Conservation (phyloP, 2,113 vertebrate genomes). For the Podarcis muralis region DNA sequence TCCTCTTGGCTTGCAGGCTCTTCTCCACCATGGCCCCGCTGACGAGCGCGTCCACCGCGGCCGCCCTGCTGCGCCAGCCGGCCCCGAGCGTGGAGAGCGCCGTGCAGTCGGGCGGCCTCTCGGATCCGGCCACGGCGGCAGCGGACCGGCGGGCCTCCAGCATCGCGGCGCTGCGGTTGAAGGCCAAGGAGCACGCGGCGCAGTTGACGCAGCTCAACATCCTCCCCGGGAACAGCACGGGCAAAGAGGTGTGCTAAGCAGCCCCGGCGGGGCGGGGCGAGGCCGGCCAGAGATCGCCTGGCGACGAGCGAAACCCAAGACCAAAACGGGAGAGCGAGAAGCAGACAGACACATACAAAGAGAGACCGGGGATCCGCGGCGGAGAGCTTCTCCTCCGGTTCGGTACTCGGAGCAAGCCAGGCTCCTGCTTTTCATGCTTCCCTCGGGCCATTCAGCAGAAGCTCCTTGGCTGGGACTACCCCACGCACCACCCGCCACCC, state of each 20-base stretch:
- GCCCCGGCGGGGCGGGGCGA: background rate
- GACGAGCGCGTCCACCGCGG: slow-evolving; percentile 92
- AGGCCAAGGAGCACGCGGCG: slow-evolving; percentile 96
- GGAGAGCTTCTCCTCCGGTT: slow-evolving; percentile 42
- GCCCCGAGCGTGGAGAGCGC: slow-evolving; percentile 84
- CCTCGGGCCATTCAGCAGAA: slow-evolving; percentile 25
- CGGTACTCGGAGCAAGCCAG: slow-evolving; percentile 11
- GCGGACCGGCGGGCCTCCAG: slow-evolving; percentile 94
- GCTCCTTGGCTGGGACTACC: slow-evolving; percentile 61
- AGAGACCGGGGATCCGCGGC: slow-evolving; percentile 72
- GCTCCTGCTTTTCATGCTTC: slow-evolving; percentile 39
- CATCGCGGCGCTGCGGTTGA: slow-evolving; percentile 94
- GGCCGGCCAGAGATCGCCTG: background rate
- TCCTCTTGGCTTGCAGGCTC: slow-evolving; percentile 79
- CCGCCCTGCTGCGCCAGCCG: slow-evolving; percentile 89
- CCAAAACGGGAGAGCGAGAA: slow-evolving; percentile 64
- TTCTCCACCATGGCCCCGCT: slow-evolving; percentile 94
- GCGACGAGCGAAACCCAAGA: background rate
- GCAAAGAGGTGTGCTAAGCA: slow-evolving; percentile 98
- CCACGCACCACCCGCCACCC: slow-evolving; percentile 19
- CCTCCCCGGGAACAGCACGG: slow-evolving; percentile 88
- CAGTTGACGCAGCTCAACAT: slow-evolving; percentile 99
- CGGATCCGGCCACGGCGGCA: slow-evolving; percentile 82
- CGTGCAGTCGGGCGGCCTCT: slow-evolving; percentile 76
- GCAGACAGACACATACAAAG: slow-evolving; percentile 80